Evolutionary conservation across 2,797 vertebrate genomes (phyloP).

Genomic region (Staurois parvus): DNA sequence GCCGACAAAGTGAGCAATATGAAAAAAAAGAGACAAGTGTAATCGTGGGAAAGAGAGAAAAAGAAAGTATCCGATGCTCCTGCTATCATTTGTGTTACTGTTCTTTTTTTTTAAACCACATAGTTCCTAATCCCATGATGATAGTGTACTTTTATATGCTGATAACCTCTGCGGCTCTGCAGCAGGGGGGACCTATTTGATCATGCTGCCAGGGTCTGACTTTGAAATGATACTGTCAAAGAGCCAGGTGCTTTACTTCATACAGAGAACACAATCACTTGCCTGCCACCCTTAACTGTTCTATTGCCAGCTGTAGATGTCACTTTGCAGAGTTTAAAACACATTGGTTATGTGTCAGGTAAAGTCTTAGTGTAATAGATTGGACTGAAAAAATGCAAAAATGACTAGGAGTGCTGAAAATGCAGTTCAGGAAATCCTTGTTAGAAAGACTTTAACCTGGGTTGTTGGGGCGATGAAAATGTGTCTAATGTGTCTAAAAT

Average conservation of each 20-base stretch:
- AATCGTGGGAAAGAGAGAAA: slow-evolving; percentile 56
- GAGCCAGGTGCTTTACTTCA: slow-evolving; percentile 15
- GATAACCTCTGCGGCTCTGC: slow-evolving; percentile 27
- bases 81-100: slow-evolving; percentile 42
- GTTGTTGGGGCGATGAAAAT: no score
- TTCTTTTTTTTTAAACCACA: slow-evolving; percentile 26
- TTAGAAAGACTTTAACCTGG: no score
- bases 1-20: slow-evolving; percentile 56
- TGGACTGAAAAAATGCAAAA: background rate
- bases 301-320: background rate
- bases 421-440: no score
- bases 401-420: background rate
- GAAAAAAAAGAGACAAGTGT: slow-evolving; percentile 41
- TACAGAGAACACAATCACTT: background rate
- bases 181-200: slow-evolving; percentile 42
- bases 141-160: slow-evolving; percentile 36
- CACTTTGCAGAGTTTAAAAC: background rate
- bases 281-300: slow-evolving; percentile 2
- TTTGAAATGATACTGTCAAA: slow-evolving; percentile 33
- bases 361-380: background rate
- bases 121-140: slow-evolving; percentile 40
- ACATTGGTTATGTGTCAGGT: no score
- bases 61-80: slow-evolving; percentile 46
- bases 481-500: no score
- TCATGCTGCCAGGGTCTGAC: slow-evolving; percentile 27